Conservation (phyloP, 2,888 invertebrate species). For the Hofmannophila pseudospretella region DNA sequence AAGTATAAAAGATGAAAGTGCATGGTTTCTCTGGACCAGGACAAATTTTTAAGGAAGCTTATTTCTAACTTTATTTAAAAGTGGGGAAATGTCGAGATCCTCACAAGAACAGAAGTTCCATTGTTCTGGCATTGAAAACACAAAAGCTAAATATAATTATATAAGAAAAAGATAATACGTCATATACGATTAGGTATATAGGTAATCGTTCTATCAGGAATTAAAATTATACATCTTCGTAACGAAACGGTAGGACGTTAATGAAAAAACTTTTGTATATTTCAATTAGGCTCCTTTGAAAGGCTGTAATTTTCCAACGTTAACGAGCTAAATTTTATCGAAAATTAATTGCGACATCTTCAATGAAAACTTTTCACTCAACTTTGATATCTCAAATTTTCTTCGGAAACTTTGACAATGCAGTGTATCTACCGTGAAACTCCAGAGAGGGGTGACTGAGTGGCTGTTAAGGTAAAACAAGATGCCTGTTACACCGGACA, state of each 20-base stretch:
- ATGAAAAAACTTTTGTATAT: conserved; percentile 70
- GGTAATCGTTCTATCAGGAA: not conserved
- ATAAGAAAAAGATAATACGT: no score
- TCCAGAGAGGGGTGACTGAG: conserved; percentile 35
- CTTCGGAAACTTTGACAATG: conserved; percentile 56
- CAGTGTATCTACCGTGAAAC: conserved; percentile 44
- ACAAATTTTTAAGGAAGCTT: no score
- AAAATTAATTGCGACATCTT: conserved; percentile 77
- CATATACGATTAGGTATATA: no score
- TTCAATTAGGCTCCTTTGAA: conserved; percentile 66
- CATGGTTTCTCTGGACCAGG: no score
- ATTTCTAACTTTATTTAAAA: no score
- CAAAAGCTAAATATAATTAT: no score
- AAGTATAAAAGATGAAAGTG: no score
- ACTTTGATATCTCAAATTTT: conserved; percentile 65
- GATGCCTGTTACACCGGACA: not conserved
- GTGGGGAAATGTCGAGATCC: no score
- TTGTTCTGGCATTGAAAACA: no score
- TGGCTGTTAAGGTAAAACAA: conserved; percentile 7
- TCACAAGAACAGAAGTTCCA: no score
- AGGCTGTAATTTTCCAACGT: conserved; percentile 67
- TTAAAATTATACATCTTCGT: not conserved
- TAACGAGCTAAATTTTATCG: conserved; percentile 75
- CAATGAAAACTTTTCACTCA: conserved; percentile 67
- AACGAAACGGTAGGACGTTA: conserved; percentile 36